phyloP scores from a whole-genome alignment of 2,888 invertebrate species.

The Rotaria magnacalcarata region DNA sequence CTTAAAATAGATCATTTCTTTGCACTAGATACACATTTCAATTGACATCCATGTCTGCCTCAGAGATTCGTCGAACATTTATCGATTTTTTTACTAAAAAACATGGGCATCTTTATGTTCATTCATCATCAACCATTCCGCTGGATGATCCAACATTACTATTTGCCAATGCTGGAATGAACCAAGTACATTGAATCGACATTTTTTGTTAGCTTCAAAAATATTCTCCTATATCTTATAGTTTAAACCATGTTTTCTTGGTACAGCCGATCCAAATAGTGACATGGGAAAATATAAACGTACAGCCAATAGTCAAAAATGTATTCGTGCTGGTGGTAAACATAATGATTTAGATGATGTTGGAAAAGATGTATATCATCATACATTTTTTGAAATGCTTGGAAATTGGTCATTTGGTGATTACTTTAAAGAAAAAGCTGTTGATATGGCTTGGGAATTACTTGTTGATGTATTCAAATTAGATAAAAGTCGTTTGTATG shows the following conservation, averaged over 20 bases:
- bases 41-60: constrained; percentile 57
- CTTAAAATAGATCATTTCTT: background rate
- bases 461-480: constrained; percentile 73
- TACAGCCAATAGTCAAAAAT: constrained; percentile 92
- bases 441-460: constrained; percentile 94
- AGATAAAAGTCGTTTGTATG: constrained; percentile 81
- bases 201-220: background rate
- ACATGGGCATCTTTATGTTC: constrained; percentile 79
- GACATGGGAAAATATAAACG: constrained; percentile 82
- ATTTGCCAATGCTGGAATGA: constrained; percentile 99
- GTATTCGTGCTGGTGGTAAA: constrained; percentile 96
- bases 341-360: constrained; percentile 99
- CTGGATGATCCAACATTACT: constrained; percentile 93
- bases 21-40: background rate
- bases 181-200: constrained; percentile 67
- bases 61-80: constrained; percentile 76
- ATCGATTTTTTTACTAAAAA: constrained; percentile 83
- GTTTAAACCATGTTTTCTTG: constrained; percentile 96
- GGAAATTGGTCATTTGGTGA: constrained; percentile 99
- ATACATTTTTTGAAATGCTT: constrained; percentile 99
- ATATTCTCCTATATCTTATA: constrained; percentile 54
- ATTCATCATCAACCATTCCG: constrained; percentile 93
- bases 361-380: constrained; percentile 98
- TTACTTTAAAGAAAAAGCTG: constrained; percentile 94
- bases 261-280: constrained; percentile 88